Conservation (phyloP, 2,888 invertebrate genomes). For the Ecliptopera silaceata region DNA sequence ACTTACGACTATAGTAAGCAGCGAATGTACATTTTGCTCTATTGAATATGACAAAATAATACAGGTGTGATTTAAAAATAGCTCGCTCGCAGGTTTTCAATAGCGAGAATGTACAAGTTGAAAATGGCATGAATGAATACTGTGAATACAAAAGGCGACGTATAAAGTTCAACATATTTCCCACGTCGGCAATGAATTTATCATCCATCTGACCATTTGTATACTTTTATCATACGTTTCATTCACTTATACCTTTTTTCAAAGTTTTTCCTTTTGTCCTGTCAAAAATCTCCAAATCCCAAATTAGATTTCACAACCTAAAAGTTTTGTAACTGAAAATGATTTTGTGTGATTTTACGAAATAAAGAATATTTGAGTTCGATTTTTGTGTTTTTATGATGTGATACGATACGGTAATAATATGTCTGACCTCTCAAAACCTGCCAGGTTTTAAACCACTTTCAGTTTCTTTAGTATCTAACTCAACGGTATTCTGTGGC, state of each 20-base stretch:
- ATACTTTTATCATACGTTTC: constrained; percentile 13
- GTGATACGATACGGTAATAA: too few species aligned
- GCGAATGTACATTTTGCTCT: too few species aligned
- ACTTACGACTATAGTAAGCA: too few species aligned
- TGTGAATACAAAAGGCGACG: constrained; percentile 27
- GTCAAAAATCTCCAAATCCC: background rate
- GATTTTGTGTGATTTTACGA: background rate
- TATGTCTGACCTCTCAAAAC: too few species aligned
- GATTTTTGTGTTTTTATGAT: too few species aligned
- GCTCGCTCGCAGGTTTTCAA: background rate
- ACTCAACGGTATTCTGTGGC: too few species aligned
- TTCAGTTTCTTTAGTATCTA: too few species aligned
- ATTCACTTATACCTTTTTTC: constrained; percentile 9
- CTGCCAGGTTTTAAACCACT: too few species aligned
- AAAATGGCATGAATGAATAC: constrained; percentile 21
- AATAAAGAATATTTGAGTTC: too few species aligned
- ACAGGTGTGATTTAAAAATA: background rate
- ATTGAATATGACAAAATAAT: background rate
- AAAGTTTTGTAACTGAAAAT: background rate
- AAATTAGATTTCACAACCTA: background rate
- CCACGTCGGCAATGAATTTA: constrained; percentile 32
- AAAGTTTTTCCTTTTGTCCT: background rate
- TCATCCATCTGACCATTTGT: constrained; percentile 20
- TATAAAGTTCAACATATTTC: constrained; percentile 31
- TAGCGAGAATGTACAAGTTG: constrained; percentile 13